These are phyloP conservation scores for Peromyscus attwateri DNA, from an alignment of 2,797 vertebrate genomes.

Conservation along the genomic window DNA sequence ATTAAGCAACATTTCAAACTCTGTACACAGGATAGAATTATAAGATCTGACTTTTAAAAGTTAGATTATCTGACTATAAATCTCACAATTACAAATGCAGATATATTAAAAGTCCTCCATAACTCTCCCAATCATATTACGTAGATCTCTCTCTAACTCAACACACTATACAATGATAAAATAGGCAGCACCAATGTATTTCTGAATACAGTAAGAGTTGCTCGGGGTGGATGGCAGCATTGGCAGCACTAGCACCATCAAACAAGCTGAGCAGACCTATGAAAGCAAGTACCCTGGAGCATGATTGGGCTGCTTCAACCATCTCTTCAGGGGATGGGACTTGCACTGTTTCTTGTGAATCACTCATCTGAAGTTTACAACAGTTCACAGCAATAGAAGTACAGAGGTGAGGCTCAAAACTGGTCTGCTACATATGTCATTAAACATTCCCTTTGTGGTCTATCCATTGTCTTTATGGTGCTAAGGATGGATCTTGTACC, in stretches of 20 bases:
- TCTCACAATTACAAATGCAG: background rate
- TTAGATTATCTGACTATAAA: background rate
- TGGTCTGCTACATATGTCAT: background rate
- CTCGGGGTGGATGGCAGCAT: background rate
- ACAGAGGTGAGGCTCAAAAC: background rate
- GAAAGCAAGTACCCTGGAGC: background rate
- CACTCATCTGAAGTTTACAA: background rate
- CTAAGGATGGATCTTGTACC: background rate
- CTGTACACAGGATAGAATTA: background rate
- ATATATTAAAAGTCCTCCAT: background rate
- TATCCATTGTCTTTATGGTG: background rate
- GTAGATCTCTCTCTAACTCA: background rate
- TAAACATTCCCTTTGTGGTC: background rate
- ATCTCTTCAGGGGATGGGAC: background rate
- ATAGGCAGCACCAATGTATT: background rate
- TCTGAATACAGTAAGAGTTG: background rate
- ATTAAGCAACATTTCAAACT: background rate
- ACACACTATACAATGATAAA: background rate
- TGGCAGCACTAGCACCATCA: background rate
- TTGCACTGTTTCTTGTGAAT: background rate
- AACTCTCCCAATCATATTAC: background rate
- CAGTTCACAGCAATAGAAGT: background rate
- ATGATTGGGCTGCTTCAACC: background rate
- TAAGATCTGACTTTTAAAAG: background rate
- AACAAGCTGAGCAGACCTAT: background rate